Percentiles rank a stretch among this genome's conserved stretches.
phyloP scores from a whole-genome alignment of 1,140 invertebrate species.

The Solenopsis fugax region DNA sequence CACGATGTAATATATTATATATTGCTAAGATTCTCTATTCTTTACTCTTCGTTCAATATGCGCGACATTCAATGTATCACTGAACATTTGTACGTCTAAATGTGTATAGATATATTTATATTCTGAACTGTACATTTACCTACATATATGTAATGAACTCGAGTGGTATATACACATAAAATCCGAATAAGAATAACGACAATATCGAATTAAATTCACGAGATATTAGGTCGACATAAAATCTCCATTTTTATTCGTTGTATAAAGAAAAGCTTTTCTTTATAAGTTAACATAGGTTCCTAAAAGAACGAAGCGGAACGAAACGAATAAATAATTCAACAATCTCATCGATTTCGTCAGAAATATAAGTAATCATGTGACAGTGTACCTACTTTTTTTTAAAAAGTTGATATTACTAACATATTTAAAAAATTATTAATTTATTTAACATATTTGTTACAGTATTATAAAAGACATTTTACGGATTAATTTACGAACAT shows the following conservation, averaged over 20 bases:
- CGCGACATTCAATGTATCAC: slow-evolving; percentile 15
- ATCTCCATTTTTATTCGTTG: background rate
- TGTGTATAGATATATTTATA: background rate
- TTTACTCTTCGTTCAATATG: slow-evolving; percentile 30
- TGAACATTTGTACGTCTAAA: background rate
- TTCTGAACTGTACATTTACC: background rate
- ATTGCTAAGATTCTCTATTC: background rate
- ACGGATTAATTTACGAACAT: background rate
- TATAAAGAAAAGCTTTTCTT: background rate
- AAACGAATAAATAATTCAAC: slow-evolving; percentile 40
- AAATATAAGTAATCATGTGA: slow-evolving; percentile 14
- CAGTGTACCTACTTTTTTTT: background rate
- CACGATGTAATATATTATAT: slow-evolving; percentile 9
- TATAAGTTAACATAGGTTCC: background rate
- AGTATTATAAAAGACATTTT: background rate
- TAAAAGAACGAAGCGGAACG: slow-evolving; percentile 3
- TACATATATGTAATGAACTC: background rate
- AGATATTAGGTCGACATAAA: background rate
- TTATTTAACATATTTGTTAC: background rate
- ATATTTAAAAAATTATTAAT: background rate
- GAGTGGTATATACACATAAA: background rate
- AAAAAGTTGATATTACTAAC: background rate
- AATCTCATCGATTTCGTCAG: slow-evolving; percentile 25
- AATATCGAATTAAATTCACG: background rate
- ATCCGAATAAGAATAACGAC: background rate